A percentile compares a stretch with the other conserved stretches of the same genome.
Conservation (phyloP, 2,888 invertebrate species). For the Netelia melanura region DNA sequence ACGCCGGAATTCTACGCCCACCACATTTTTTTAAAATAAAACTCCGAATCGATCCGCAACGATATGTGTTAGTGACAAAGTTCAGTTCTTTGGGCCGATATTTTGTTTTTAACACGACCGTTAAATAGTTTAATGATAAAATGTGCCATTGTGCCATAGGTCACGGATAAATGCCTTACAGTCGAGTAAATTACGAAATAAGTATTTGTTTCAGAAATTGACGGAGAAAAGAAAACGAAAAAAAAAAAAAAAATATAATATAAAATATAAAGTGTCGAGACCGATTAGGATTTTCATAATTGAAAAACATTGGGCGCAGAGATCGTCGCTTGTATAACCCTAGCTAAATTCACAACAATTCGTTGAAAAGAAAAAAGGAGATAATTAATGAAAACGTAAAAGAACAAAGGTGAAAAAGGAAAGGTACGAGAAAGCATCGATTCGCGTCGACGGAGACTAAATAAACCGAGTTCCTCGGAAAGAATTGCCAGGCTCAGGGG, state of each 20-base stretch:
- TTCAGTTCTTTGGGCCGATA: constrained; percentile 38
- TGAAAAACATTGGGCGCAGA: not conserved
- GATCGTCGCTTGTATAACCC: constrained; percentile 8
- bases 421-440: constrained; percentile 62
- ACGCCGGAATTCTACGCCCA: constrained; percentile 31
- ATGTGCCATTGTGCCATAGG: constrained; percentile 50
- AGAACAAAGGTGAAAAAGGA: constrained; percentile 46
- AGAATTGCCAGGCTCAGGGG: not conserved
- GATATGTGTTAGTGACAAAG: constrained; percentile 38
- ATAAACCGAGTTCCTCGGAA: not conserved
- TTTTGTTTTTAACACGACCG: constrained; percentile 13
- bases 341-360: not conserved
- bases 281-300: constrained; percentile 16
- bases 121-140: constrained; percentile 29
- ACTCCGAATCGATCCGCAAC: constrained; percentile 34
- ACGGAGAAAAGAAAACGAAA: constrained; percentile 3
- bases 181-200: constrained; percentile 37
- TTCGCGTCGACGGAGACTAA: constrained; percentile 30
- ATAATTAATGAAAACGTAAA: not conserved
- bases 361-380: constrained; percentile 8
- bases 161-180: constrained; percentile 62
- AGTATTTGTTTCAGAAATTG: constrained; percentile 23
- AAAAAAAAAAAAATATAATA: not conserved
- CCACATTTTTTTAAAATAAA: constrained; percentile 8
- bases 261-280: not conserved